These are phyloP conservation scores for Sebastes umbrosus DNA, from an alignment of 2,797 vertebrate genomes.

Conservation along the genomic window DNA sequence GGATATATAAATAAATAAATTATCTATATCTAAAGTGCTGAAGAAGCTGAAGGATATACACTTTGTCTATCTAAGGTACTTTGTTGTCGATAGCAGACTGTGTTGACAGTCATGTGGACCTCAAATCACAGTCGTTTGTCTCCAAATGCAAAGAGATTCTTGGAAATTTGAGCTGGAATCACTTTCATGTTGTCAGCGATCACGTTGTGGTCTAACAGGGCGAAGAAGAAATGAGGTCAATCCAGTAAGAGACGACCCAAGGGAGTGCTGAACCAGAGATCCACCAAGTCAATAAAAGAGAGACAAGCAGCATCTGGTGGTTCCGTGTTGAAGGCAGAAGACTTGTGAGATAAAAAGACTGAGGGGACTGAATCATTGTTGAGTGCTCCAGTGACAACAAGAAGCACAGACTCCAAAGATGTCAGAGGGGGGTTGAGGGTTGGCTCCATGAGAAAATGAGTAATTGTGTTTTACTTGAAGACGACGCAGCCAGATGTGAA, in stretches of 20 bases:
- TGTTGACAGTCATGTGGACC: neutral
- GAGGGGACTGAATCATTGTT: neutral
- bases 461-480: constrained; percentile 30
- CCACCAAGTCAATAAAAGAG: neutral
- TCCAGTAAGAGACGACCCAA: neutral
- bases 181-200: neutral
- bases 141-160: neutral
- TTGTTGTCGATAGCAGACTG: neutral
- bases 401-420: neutral
- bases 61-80: neutral
- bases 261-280: neutral
- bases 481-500: constrained; percentile 39
- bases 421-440: neutral
- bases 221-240: constrained; percentile 5
- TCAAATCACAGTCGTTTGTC: constrained; percentile 16
- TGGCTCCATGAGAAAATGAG: constrained; percentile 28
- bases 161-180: neutral
- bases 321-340: neutral
- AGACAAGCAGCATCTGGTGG: neutral
- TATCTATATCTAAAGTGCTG: neutral
- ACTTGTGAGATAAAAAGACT: neutral
- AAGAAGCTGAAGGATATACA: neutral
- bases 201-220: neutral
- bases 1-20: too few species aligned
- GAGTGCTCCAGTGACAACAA: neutral